Percentiles rank a stretch among this genome's conserved stretches.
Evolutionary conservation across 2,113 vertebrate species (phyloP).

Genomic region (Panthera tigris): DNA sequence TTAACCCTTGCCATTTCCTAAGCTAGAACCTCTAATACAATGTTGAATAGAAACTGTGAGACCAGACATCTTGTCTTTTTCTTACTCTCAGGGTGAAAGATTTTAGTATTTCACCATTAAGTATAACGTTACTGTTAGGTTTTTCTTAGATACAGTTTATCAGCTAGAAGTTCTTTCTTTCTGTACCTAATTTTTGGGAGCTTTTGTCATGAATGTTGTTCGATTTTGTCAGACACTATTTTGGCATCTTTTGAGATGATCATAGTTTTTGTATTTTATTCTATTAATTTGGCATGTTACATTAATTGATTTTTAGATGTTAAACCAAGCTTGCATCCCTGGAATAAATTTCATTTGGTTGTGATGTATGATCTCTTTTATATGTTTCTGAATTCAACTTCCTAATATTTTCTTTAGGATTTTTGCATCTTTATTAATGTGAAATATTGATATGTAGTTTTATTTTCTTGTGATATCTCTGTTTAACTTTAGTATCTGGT

Average conservation of each 20-base stretch:
- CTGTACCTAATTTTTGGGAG: not conserved
- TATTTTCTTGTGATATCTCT: not conserved
- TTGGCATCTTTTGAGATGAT: not conserved
- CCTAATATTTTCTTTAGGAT: not conserved
- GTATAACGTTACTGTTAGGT: not conserved
- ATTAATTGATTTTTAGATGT: not conserved
- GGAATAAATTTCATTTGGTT: not conserved
- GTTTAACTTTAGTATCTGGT: not conserved
- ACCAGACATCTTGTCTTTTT: not conserved
- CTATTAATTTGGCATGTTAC: not conserved
- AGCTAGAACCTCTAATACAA: not conserved
- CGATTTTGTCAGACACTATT: not conserved
- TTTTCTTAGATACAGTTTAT: not conserved
- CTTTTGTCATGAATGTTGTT: not conserved
- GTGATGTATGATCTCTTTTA: not conserved
- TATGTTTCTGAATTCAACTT: not conserved
- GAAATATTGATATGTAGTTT: not conserved
- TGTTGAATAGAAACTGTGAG: not conserved
- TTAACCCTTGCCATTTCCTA: not conserved
- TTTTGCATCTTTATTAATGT: not conserved
- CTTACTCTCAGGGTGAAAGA: not conserved
- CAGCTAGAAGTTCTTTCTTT: not conserved
- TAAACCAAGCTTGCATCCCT: not conserved
- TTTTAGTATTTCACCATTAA: not conserved
- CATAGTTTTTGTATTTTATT: not conserved